Evolutionary conservation across 2,113 vertebrate genomes (phyloP), one percentile per base, ranked within the genome.

Genomic region (Probosciger aterrimus): DNA sequence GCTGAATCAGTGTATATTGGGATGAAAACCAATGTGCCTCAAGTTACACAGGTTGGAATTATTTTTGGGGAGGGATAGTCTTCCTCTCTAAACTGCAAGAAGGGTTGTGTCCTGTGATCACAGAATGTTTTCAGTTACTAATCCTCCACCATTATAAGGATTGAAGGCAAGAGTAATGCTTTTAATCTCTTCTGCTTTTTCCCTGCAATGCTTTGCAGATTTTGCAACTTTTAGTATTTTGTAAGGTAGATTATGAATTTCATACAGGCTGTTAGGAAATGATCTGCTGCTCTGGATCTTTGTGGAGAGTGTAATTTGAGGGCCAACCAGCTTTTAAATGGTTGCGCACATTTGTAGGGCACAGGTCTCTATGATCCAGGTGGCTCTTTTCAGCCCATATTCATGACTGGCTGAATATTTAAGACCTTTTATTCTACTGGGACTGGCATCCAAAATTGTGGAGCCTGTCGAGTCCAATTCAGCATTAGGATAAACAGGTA

Each of bases 171-270:
- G 25, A 81, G 19, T 59, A 89, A 92, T 47, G 65, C 60, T 89
- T 95, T 91, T 87, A 95, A 95, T 93, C 83, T 79, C 81, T 75
- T 86, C 81, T 80, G 14, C 25, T 63, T 67, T 65, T 79, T 94
- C 60, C 37, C 35, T 57, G 86, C 91, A 95, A 91, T n/a, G 35
- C 44, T 91, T 71, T 31, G 12, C 33, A 52, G 89, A 79, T 96
- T 97, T 96, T 95, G 95, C 86, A 97, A 97, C 89, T 79, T 88
- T 11, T 15, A 89, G 47, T 62, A 52, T 96, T 97, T 97, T 91
- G 95, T 89, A 95, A 97, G 84, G 81, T 82, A 79, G 65, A 71
- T 84, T 17, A 12, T 92, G 89, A 82, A 91, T 95, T 91, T 95
- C 91, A 55, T 70, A 71, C 27, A 91, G 39, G 24, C 55, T 84